Base-by-base conservation (phyloP, 35 echinoderm and acorn worm genomes). In the Apostichopus californicus region DNA sequence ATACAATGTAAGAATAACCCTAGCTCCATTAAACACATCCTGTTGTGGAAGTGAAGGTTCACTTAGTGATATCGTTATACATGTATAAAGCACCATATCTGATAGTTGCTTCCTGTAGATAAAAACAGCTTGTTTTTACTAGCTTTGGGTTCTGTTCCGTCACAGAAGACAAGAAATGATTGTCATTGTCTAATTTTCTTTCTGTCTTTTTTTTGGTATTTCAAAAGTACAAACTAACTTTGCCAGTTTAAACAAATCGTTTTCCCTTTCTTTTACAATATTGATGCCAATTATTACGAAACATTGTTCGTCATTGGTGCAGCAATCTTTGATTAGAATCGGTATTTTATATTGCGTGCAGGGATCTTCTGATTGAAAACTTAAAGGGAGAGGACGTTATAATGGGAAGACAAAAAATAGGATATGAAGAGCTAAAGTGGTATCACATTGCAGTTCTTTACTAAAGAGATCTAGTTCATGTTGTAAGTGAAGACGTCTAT, bases 41-140 rank as follows among this genome's bases (percentile, higher is more conserved):
- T 75, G 71, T 75, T 75, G 14, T 18, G 71, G 71, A 75, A 75
- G 71, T 75, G 13, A 18, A 75, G 71, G 71, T 75, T 75, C 71
- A 22, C 1, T 75, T 21, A 3, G 71, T 75, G 71, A 75, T 75
- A 75, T 75, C 13, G 71, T 75, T 75, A 68, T 18, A 22, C 20
- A 22, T 75, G 17, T 18, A 22, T 75, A 5, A 75, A 75, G 71
- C 7, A 6, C 17, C 71, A 75, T 75, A 75, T 75, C 71, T 75
- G 71, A 75, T 75, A 18, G 71, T 75, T 75, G 71, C 71, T 75
- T 75, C 71, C 71, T 75, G 71, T 7, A 75, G 71, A 75, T 75
- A 75, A 75, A 75, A 75, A 75, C 14, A 22, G 17, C 13, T 75
- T 75, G 71, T 75, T 75, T 75, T 75, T 75, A 75, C 71, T 75